These are phyloP conservation scores for Rafetus swinhoei DNA, from an alignment of 2,113 vertebrate genomes.

Conservation along the genomic window DNA sequence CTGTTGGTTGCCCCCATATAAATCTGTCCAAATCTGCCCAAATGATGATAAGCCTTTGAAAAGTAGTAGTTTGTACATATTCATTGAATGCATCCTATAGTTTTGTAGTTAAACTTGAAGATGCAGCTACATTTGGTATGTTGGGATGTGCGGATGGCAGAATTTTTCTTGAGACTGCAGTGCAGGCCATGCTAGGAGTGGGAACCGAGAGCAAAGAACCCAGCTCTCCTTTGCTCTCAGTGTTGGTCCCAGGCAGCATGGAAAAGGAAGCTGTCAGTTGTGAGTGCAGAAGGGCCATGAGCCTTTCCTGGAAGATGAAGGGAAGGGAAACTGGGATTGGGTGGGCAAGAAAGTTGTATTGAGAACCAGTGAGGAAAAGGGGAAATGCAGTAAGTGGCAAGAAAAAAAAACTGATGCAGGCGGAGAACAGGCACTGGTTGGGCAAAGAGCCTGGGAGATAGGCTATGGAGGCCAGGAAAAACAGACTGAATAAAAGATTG, in stretches of 20 bases:
- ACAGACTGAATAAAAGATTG: too few relatives aligned
- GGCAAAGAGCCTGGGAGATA: too few relatives aligned
- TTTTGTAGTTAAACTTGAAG: not conserved
- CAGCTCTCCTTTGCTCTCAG: too few relatives aligned
- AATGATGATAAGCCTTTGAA: not conserved
- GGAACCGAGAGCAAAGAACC: not conserved
- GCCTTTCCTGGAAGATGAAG: accelerated
- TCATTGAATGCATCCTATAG: not conserved
- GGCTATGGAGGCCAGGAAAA: too few relatives aligned
- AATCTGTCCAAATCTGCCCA: not conserved
- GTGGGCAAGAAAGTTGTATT: not conserved
- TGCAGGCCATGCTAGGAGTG: not conserved
- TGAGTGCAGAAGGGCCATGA: not conserved
- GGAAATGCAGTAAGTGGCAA: not conserved
- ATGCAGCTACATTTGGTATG: not conserved
- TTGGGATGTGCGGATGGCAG: not conserved
- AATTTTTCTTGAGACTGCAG: not conserved
- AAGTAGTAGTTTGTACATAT: not conserved
- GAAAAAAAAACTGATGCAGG: too few relatives aligned
- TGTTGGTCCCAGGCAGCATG: not conserved
- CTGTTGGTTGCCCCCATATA: not conserved
- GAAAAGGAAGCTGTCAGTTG: not conserved
- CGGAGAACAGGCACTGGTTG: too few relatives aligned
- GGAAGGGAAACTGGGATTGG: not conserved
- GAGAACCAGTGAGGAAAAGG: not conserved